These are phyloP conservation scores for Callyntrura guangdongensis DNA, from an alignment of 2,888 invertebrate genomes.

Conservation along the genomic window DNA sequence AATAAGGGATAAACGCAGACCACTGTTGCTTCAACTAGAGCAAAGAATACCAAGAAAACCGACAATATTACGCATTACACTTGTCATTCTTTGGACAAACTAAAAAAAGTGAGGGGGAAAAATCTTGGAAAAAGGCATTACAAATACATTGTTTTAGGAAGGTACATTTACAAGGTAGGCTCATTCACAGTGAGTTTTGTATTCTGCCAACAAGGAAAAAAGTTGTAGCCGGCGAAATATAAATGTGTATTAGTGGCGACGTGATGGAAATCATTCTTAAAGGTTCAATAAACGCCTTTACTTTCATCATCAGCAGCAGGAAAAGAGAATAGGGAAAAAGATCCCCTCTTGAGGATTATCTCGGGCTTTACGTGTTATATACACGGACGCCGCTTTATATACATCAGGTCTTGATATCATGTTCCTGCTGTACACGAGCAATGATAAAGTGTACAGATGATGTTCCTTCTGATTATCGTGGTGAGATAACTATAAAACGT, in stretches of 20 bases:
- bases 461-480: background rate
- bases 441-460: background rate
- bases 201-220: no score
- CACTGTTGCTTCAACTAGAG: no score
- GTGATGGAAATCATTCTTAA: slow-evolving; percentile 69
- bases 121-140: no score
- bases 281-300: slow-evolving; percentile 68
- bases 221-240: background rate
- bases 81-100: no score
- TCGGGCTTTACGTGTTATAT: background rate
- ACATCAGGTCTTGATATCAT: no score
- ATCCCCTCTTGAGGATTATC: slow-evolving; percentile 65
- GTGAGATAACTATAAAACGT: background rate
- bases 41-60: no score
- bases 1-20: no score
- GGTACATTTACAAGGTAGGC: no score
- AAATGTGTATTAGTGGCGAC: slow-evolving; percentile 1
- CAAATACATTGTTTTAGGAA: no score
- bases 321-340: slow-evolving; percentile 22
- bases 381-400: background rate
- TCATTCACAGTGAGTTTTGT: no score
- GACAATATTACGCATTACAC: no score
- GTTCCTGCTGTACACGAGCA: background rate
- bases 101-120: no score
- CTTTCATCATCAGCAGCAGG: slow-evolving; percentile 64